Evolutionary conservation across 1,140 invertebrate species (phyloP).

Genomic region (Carcinoscorpius rotundicauda): DNA sequence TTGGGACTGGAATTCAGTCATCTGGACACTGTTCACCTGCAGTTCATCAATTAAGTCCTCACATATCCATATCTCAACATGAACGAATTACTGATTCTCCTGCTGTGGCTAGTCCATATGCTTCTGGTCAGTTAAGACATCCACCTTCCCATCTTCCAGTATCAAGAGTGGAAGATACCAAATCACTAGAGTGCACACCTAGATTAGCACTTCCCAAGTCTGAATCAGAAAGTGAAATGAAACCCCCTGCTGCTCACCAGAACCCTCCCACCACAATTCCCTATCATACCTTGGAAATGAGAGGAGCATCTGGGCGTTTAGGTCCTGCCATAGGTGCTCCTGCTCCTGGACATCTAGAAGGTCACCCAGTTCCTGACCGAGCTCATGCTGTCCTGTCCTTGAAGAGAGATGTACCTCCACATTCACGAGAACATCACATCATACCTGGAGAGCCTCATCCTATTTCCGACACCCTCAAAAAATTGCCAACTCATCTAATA

Average conservation of each 20-base stretch:
- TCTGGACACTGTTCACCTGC: conserved; percentile 12
- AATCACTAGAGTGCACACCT: conserved; percentile 3
- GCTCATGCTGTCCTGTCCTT: conserved; percentile 13
- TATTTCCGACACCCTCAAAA: too few relatives aligned
- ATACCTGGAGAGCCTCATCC: conserved; percentile 20
- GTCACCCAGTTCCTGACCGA: conserved; percentile 9
- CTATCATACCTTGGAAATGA: conserved; percentile 7
- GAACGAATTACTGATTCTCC: conserved; percentile 61
- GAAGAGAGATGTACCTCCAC: conserved; percentile 15
- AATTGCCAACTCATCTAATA: neutral
- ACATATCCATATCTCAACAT: conserved; percentile 33
- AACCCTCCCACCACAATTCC: conserved; percentile 19
- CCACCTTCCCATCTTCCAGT: conserved; percentile 4
- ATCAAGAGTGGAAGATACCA: conserved; percentile 10
- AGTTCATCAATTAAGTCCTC: conserved; percentile 22
- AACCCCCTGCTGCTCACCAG: conserved; percentile 21
- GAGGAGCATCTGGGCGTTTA: conserved; percentile 1
- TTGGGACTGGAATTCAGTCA: neutral
- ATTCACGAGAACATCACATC: conserved; percentile 15
- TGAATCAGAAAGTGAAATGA: conserved; percentile 7
- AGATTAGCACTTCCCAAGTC: conserved; percentile 7
- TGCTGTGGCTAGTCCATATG: conserved; percentile 53
- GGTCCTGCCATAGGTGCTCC: conserved; percentile 8
- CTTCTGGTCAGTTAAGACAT: conserved; percentile 8
- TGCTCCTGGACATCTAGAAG: conserved; percentile 11